Conservation (phyloP, 2,888 invertebrate genomes). For the Polietes domitor region DNA sequence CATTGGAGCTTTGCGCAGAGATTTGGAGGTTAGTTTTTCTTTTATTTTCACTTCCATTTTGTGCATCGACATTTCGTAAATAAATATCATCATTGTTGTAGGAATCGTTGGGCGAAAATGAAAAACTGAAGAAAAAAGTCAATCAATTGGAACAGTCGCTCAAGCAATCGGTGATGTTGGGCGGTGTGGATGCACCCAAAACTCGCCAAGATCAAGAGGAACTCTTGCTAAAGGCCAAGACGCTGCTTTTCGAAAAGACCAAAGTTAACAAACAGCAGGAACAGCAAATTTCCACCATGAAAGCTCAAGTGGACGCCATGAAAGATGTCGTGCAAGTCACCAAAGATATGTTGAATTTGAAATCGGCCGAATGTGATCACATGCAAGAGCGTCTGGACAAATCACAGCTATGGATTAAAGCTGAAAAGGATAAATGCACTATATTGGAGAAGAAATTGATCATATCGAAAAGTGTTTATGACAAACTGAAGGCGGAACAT, state of each 20-base stretch:
- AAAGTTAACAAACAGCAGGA: conserved; percentile 90
- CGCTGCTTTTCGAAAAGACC: conserved; percentile 88
- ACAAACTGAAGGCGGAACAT: conserved; percentile 89
- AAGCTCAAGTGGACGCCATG: conserved; percentile 86
- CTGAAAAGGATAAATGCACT: conserved; percentile 87
- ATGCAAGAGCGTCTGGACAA: conserved; percentile 85
- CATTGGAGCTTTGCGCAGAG: conserved; percentile 77
- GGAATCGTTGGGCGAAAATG: conserved; percentile 77
- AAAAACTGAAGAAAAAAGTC: conserved; percentile 76
- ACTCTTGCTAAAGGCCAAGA: conserved; percentile 85
- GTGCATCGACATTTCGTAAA: not conserved
- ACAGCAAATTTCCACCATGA: conserved; percentile 86
- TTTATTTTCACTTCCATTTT: not conserved
- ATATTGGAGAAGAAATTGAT: conserved; percentile 87
- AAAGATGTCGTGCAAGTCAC: conserved; percentile 92
- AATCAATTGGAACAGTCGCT: conserved; percentile 78
- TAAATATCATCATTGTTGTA: conserved; percentile 58
- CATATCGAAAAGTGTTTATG: conserved; percentile 87
- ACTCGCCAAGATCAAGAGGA: conserved; percentile 79
- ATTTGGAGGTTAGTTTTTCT: conserved; percentile 77
- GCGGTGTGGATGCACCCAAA: conserved; percentile 78
- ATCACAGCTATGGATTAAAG: conserved; percentile 85
- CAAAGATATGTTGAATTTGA: conserved; percentile 89
- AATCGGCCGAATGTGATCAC: conserved; percentile 90
- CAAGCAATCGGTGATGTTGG: conserved; percentile 78